Evolutionary conservation across 1,140 invertebrate species (phyloP).

Genomic region (Pachypeltis micranthus): DNA sequence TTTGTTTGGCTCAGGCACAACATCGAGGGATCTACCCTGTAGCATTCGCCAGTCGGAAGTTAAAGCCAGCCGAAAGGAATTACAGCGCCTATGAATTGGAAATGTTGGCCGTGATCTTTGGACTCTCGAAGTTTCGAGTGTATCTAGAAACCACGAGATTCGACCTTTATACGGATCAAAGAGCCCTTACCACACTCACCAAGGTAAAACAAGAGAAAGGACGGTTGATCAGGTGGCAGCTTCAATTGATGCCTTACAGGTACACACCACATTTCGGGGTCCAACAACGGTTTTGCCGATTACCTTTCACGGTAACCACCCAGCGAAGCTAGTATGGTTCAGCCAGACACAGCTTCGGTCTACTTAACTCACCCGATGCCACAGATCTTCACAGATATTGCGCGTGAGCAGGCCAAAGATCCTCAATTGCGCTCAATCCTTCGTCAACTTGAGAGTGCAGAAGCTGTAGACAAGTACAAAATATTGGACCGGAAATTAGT

Average conservation of each 20-base stretch:
- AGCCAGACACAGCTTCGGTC: too few relatives aligned
- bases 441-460: too few relatives aligned
- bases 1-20: neutral
- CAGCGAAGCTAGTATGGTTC: too few relatives aligned
- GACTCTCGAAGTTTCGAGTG: neutral
- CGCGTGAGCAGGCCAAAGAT: too few relatives aligned
- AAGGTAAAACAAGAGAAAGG: neutral
- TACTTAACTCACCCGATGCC: too few relatives aligned
- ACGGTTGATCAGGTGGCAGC: neutral
- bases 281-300: neutral
- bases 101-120: neutral
- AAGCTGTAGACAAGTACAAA: too few relatives aligned
- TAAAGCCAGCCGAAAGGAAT: neutral
- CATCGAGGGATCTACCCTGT: neutral
- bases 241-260: neutral
- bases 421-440: too few relatives aligned
- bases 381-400: too few relatives aligned
- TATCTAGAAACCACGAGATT: constrained; percentile 1
- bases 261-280: neutral
- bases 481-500: too few relatives aligned
- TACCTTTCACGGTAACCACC: neutral
- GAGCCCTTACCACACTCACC: neutral
- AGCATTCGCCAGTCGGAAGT: neutral
- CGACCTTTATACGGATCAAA: constrained; percentile 1
- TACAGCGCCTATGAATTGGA: neutral